Conservation (phyloP, 2,113 vertebrate genomes). For the Formicarius rufipectus region DNA sequence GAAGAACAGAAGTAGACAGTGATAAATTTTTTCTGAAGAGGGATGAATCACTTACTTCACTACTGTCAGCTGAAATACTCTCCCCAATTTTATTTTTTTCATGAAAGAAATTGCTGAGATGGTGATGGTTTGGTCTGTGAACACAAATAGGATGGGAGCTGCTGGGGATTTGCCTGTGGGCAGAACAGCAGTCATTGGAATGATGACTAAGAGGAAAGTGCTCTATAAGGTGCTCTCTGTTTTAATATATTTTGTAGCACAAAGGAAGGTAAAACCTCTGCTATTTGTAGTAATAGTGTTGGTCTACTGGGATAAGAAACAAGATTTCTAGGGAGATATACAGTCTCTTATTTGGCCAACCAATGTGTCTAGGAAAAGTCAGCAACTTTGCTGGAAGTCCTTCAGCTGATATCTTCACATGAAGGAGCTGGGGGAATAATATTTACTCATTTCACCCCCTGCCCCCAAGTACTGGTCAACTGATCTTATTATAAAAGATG, state of each 20-base stretch:
- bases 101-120: conserved; percentile 35
- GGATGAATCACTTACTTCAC: conserved; percentile 41
- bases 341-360: not conserved
- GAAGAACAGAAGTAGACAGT: conserved; percentile 42
- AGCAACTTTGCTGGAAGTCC: not conserved
- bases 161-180: not conserved
- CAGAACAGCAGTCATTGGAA: not conserved
- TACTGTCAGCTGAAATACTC: conserved; percentile 40
- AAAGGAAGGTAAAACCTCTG: not conserved
- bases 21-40: conserved; percentile 28
- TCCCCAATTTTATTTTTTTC: not conserved
- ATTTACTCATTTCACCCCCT: too few species aligned
- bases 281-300: not conserved
- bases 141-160: not conserved
- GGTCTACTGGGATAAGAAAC: not conserved
- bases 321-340: not conserved
- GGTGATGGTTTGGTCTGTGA: not conserved
- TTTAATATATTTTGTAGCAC: not conserved
- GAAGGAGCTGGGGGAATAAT: not conserved
- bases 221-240: not conserved
- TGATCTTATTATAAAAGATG: not conserved
- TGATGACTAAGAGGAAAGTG: not conserved
- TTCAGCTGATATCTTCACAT: not conserved
- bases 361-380: not conserved
- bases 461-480: not conserved